These are phyloP conservation scores for Tragelaphus buxtoni DNA, from an alignment of 2,113 vertebrate species.

Conservation along the genomic window DNA sequence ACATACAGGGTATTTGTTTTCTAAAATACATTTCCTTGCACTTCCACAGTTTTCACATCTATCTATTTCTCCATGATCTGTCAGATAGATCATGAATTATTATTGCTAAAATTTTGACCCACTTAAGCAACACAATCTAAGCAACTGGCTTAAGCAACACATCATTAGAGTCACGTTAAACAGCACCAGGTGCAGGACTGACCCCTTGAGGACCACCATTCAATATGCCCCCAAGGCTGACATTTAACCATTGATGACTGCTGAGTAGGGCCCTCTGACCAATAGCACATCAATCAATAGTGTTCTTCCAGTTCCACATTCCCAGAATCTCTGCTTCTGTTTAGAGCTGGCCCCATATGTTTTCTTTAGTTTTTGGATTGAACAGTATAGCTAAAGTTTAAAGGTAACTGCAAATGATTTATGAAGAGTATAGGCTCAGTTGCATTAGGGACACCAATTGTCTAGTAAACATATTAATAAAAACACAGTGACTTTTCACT, in stretches of 20 bases:
- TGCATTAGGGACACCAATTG: not conserved
- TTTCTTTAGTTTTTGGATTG: slow-evolving; percentile 33
- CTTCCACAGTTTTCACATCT: not conserved
- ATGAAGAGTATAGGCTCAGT: not conserved
- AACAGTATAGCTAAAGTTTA: slow-evolving; percentile 23
- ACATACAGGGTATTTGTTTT: not conserved
- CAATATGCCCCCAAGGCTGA: slow-evolving; percentile 70
- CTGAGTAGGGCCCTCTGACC: slow-evolving; percentile 48
- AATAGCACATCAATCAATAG: slow-evolving; percentile 60
- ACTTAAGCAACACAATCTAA: not conserved
- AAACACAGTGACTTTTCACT: not conserved
- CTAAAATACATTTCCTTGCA: not conserved
- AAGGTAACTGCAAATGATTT: not conserved
- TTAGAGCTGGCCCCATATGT: slow-evolving; percentile 28
- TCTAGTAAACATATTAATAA: not conserved
- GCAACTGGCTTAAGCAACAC: not conserved
- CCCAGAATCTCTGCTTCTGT: slow-evolving; percentile 35
- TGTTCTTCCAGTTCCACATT: not conserved
- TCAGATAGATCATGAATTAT: not conserved
- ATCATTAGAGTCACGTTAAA: slow-evolving; percentile 36
- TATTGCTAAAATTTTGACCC: not conserved
- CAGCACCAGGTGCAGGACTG: slow-evolving; percentile 57
- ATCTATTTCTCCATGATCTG: not conserved
- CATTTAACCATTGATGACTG: slow-evolving; percentile 72
- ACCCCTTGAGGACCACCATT: slow-evolving; percentile 44